phyloP scores from a whole-genome alignment of 2,113 vertebrate species.

The Eira barbara region DNA sequence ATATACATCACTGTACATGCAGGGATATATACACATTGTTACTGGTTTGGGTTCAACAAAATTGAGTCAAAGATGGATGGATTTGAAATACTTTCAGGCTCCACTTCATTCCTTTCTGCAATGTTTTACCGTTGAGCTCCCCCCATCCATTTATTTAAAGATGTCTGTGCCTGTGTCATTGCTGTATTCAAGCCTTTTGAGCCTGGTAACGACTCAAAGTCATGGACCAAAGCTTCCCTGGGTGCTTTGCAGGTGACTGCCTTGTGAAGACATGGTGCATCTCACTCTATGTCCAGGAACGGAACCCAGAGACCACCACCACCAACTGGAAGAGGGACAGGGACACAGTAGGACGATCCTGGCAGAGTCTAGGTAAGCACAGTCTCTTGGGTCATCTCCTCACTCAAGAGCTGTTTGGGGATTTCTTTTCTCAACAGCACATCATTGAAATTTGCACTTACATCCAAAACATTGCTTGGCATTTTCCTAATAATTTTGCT shows the following conservation, averaged over 20 bases:
- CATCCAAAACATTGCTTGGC: no score
- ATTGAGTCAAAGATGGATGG: no score
- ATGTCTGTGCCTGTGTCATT: rapidly evolving
- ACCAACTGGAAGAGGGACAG: background rate
- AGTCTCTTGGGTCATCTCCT: rapidly evolving
- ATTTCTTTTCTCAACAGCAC: background rate
- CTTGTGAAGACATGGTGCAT: rapidly evolving
- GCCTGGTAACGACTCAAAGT: no score
- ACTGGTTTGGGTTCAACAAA: background rate
- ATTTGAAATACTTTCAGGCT: no score
- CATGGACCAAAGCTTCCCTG: background rate
- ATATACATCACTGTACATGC: rapidly evolving
- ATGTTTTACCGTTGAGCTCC: rapidly evolving
- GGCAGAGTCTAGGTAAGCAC: background rate
- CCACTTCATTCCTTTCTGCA: background rate
- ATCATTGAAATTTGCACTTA: background rate
- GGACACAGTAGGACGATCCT: background rate
- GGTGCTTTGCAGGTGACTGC: background rate
- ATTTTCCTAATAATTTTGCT: background rate
- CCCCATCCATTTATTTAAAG: background rate
- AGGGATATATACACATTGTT: background rate
- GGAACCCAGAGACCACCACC: no score
- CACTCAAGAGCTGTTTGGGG: background rate
- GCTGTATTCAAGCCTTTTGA: background rate
- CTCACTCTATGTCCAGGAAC: background rate